phyloP scores from a whole-genome alignment of 2,888 invertebrate genomes.

The Meandrusa payeni region DNA sequence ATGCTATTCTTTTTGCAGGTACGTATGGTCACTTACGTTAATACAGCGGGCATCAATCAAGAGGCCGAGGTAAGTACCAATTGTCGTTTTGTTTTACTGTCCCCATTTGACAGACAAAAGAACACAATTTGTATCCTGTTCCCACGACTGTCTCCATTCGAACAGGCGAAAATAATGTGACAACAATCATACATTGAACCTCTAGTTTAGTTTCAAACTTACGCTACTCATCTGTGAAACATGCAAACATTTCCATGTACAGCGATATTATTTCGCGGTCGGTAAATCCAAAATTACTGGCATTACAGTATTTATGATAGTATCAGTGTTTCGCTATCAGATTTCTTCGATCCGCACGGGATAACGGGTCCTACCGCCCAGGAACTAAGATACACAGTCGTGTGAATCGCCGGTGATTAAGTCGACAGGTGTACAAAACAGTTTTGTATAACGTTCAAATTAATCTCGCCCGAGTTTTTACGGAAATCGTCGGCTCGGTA shows the following conservation, averaged over 20 bases:
- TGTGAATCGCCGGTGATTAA: slow-evolving; percentile 7
- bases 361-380: background rate
- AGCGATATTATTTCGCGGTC: slow-evolving; percentile 23
- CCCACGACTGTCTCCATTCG: background rate
- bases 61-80: slow-evolving; percentile 14
- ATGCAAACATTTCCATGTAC: slow-evolving; percentile 20
- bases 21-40: slow-evolving; percentile 7
- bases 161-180: background rate
- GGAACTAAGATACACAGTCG: slow-evolving; percentile 6
- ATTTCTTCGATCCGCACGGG: background rate
- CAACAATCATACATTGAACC: slow-evolving; percentile 11
- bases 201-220: background rate
- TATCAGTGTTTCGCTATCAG: slow-evolving; percentile 23
- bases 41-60: background rate
- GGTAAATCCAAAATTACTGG: slow-evolving; percentile 22
- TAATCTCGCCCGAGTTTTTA: slow-evolving; percentile 24
- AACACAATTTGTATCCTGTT: too few relatives aligned
- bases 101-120: too few relatives aligned
- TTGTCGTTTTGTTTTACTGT: too few relatives aligned
- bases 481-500: slow-evolving; percentile 23
- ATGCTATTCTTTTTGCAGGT: slow-evolving; percentile 18
- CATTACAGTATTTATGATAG: slow-evolving; percentile 26
- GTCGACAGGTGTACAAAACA: slow-evolving; percentile 27
- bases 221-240: slow-evolving; percentile 10
- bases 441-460: slow-evolving; percentile 26